Conservation (phyloP, 2,888 invertebrate species). For the Molorchus minor region DNA sequence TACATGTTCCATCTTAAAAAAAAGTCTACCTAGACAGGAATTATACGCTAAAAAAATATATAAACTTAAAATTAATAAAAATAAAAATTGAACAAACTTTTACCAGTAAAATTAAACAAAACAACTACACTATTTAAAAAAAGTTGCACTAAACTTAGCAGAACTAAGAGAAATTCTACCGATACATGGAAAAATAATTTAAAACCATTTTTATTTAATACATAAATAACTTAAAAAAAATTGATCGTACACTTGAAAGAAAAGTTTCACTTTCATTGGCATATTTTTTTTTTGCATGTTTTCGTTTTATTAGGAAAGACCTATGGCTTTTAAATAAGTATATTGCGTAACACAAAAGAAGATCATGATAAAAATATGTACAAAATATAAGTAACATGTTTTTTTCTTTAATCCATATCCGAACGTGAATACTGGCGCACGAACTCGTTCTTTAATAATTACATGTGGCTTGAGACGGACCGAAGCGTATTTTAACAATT, state of each 20-base stretch:
- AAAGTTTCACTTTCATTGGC: conserved; percentile 39
- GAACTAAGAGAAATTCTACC: conserved; percentile 15
- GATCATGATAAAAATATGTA: conserved; percentile 28
- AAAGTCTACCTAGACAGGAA: conserved; percentile 56
- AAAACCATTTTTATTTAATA: conserved; percentile 16
- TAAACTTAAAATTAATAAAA: conserved; percentile 49
- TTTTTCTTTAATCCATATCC: conserved; percentile 34
- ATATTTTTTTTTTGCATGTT: conserved; percentile 27
- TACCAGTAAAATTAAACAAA: conserved; percentile 30
- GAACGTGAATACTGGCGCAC: conserved; percentile 46
- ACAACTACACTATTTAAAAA: conserved; percentile 35
- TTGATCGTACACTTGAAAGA: conserved; percentile 26
- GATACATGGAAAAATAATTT: conserved; percentile 21
- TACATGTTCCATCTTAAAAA: conserved; percentile 56
- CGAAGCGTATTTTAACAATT: neutral
- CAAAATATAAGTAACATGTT: conserved; percentile 37
- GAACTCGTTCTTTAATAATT: conserved; percentile 25
- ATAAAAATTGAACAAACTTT: conserved; percentile 36
- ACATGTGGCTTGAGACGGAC: conserved; percentile 41
- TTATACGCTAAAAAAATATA: conserved; percentile 53
- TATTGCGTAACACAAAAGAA: conserved; percentile 25
- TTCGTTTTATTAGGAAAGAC: conserved; percentile 42
- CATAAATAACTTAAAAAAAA: conserved; percentile 41
- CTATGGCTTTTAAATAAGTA: conserved; percentile 36
- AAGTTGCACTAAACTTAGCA: conserved; percentile 25